Base-by-base conservation (phyloP, 2,888 invertebrate genomes). In the Reticulitermes lucifugus region DNA sequence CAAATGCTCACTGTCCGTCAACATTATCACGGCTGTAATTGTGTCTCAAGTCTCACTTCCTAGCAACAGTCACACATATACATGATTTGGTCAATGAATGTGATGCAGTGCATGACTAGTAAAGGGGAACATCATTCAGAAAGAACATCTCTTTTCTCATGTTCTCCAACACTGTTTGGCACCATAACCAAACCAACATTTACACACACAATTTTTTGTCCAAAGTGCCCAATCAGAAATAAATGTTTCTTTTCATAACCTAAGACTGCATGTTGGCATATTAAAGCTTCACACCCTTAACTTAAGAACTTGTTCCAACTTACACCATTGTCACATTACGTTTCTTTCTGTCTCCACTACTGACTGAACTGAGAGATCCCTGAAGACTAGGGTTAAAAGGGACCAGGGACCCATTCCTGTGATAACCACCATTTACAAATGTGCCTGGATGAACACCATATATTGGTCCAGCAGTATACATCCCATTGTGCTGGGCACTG, bases 321-420 rank as follows among this genome's bases (percentile, higher is more conserved):
- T 88, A 93, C 87, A 94, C 94, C 93, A 93, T 93, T 73, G 94
- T 94, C 59, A 94, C 93, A 89, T 93, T 94, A 79, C 94, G 89
- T 87, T 93, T 90, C 88, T 93, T 93, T 88, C 93, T 92, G 71
- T 89, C 89, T 22, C 92, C 92, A 87, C 92, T 92, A 88, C 92
- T 93, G 60, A 93, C 93, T 3, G 93, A 93, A 87, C 91, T 93
- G 89, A 93, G 89, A 1, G 93, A 93, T 18, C 93, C 93, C 88
- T 93, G 93, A 79, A 92, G 89, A 88, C 92, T 93, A 9, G 92
- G 90, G 88, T 92, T 92, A 88, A 92, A 93, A 82, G 86, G 86
- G 79, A 89, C 87, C 77, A 89, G 88, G 59, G 90, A 86, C 79
- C 91, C 91, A 84, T 89, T 90, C 70, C 91, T 88, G 84, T 90